Base-by-base conservation (phyloP, 2,797 vertebrate species). In the Hemibagrus guttatus region DNA sequence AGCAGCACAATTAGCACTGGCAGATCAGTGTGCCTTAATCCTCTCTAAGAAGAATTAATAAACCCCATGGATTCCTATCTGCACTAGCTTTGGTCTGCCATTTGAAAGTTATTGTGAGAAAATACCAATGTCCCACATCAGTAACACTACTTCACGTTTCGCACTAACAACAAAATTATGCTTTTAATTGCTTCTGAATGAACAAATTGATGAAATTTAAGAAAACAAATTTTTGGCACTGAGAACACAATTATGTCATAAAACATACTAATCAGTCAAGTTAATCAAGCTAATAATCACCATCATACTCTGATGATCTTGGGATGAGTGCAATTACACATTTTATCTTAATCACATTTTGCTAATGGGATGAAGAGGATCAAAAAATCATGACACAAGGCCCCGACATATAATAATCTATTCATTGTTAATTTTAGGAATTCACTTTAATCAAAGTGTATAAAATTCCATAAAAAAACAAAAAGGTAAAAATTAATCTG, bases 251-350 rank as follows among this genome's bases (percentile, higher is more conserved):
- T 78, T 78, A 78, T 78, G 16, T 58, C 23, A 79, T 59, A 8
- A 79, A 39, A 21, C 14, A 19, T 58, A 58, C 54, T 17, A 46
- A 80, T 80, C 78, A 63, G 58, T 42, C 58, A 42, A 63, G 35
- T 75, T 82, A 64, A 86, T 83, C 72, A 74, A 75, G 79, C 69
- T 82, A 82, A 64, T 75, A 86, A 82, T 75, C 64, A 81, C 6
- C 14, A 52, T 81, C 23, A 46, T 17, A 52, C 59, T 39, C 28
- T 31, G 72, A 49, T 64, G 46, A 86, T 74, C 59, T 39, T 54
- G 58, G 35, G 13, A 42, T 59, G 78, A 61, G 35, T 80, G 78
- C 78, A 80, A 63, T 61, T 79, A 79, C 54, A 59, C 54, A 79
- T 59, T 80, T 63, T 61, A 58, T 42, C 58, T 80, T 61, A 80